Base-by-base conservation (phyloP, 2,113 vertebrate genomes). In the Thalassarche chlororhynchos region DNA sequence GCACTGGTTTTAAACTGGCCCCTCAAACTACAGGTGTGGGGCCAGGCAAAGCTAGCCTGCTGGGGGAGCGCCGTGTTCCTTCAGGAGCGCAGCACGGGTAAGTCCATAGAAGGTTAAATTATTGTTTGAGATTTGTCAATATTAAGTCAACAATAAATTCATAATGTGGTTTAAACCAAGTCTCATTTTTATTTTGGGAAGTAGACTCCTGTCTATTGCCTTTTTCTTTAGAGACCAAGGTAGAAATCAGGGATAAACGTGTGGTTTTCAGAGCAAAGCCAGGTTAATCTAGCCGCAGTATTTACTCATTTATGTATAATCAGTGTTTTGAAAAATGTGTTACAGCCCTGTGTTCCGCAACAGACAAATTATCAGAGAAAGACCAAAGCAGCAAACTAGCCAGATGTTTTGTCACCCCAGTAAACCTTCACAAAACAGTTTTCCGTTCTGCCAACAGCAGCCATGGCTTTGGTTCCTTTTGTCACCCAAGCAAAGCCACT, bases 401-500 rank as follows among this genome's bases (percentile, higher is more conserved):
- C 75, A 71, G 69, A 77, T 76, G 55, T 52, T 88, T 69, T 47
- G 76, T 54, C 60, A 54, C n/a, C 47, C 62, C n/a, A 32, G 54
- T 10, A 84, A 38, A 66, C 58, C 70, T 61, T 52, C 66, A 72
- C 49, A 76, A 64, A 93, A 49, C 18, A 52, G n/a, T 16, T 57
- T 82, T 78, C 40, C 9, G 8, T 86, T 72, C 57, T 34, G 36
- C 38, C 52, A 36, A 14, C 70, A 84, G 42, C 47, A 88, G 78
- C 34, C 60, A 54, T 3, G 5, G 40, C 44, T 89, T 87, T 72
- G 29, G 44, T 40, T 84, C 46, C 38, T 94, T 76, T 71, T 10
- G 3, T 68, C 40, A 75, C 49, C 62, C 55, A 91, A 70, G 38
- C 87, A 96, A 72, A 81, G 42, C 76, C 96, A 81, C 51, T 95